Base-by-base conservation (phyloP, 2,113 vertebrate species). In the Scomber scombrus region DNA sequence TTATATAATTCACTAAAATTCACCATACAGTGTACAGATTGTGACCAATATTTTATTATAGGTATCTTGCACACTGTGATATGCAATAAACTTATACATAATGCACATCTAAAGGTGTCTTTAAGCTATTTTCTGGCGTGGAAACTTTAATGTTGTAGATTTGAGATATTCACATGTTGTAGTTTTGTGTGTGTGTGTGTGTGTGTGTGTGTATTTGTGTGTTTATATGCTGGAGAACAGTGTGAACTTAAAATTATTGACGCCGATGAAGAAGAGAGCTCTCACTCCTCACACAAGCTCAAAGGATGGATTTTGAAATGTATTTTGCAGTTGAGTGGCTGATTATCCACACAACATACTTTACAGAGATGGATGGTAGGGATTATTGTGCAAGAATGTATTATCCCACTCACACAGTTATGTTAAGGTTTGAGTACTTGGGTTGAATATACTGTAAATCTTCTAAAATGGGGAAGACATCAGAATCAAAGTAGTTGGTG, bases 321-420 rank as follows among this genome's bases (percentile, higher is more conserved):
- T 1, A 64, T 74, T 40, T 75, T 69, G 62, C 64, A 81, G 56
- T 31, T 72, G 56, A 84, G 72, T 26, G 15, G 57, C 23, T 76
- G 31, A 47, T 85, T 55, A 82, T 69, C 74, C 74, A 66, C 64
- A 66, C 34, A 60, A 81, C 8, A 26, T 50, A 40, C 29, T 50
- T 69, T 40, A 64, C 63, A 61, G 69, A 67, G 60, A 54, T 14
- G 60, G 26, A 47, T 51, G 58, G 13, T 49, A 2, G 3, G 60
- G 47, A 50, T 82, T 75, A 82, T 66, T 66, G 71, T 26, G 52
- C 31, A 51, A 78, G 51, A 61, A 15, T 67, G n/a, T 62, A 68
- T 73, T 67, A 77, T 51, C 56, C 72, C 69, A 52, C 52, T 69
- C 51, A 63, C n/a, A 70, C 23, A 71, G 43, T 65, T 70, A 26